Evolutionary conservation across 1,140 invertebrate genomes (phyloP).

Genomic region (Drosophila subpulchrella): DNA sequence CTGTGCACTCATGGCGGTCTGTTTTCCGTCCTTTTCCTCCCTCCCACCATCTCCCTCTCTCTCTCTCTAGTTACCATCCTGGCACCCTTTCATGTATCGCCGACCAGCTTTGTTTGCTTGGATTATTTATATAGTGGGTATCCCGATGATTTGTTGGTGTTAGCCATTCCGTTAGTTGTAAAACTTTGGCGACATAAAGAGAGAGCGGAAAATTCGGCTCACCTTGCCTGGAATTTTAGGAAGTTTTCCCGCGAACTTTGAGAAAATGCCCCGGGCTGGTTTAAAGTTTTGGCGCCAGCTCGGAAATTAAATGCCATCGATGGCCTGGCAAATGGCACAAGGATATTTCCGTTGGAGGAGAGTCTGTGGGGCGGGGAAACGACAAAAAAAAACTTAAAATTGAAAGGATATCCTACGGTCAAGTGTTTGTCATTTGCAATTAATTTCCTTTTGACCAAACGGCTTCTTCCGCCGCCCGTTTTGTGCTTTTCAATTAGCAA

Average conservation of each 20-base stretch:
- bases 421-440: slow-evolving; percentile 81
- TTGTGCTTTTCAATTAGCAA: slow-evolving; percentile 64
- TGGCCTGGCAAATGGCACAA: slow-evolving; percentile 52
- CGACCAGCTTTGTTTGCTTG: slow-evolving; percentile 47
- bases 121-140: slow-evolving; percentile 57
- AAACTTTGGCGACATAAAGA: slow-evolving; percentile 26
- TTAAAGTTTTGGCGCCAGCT: slow-evolving; percentile 61
- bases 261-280: slow-evolving; percentile 31
- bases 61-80: background rate
- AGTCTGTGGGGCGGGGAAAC: slow-evolving; percentile 2
- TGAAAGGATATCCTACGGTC: slow-evolving; percentile 60
- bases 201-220: slow-evolving; percentile 32
- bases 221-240: slow-evolving; percentile 23
- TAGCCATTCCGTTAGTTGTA: slow-evolving; percentile 30
- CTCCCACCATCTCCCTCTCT: background rate
- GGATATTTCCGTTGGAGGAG: slow-evolving; percentile 31
- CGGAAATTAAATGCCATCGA: slow-evolving; percentile 80
- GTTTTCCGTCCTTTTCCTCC: slow-evolving; percentile 1
- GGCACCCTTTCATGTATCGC: slow-evolving; percentile 29
- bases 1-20: slow-evolving; percentile 22
- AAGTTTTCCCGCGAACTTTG: slow-evolving; percentile 51
- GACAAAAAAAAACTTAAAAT: slow-evolving; percentile 38
- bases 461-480: slow-evolving; percentile 59
- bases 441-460: slow-evolving; percentile 76
- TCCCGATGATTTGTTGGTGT: slow-evolving; percentile 54